Conservation (phyloP, 2,888 invertebrate genomes). For the Synergus laeviventris region DNA sequence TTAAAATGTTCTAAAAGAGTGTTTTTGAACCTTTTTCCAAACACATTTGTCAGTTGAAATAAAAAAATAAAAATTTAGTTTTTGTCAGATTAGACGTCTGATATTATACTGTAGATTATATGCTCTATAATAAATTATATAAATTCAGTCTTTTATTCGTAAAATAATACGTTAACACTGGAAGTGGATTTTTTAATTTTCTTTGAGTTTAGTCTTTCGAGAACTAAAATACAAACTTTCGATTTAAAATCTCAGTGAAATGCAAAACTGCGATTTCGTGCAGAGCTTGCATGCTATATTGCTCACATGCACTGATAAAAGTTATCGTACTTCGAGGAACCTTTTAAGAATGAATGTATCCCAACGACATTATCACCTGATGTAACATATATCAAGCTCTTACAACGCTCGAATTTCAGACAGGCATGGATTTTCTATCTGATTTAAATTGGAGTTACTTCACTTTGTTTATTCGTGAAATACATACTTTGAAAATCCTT, state of each 20-base stretch:
- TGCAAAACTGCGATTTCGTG: slow-evolving; percentile 5
- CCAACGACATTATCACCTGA: slow-evolving; percentile 11
- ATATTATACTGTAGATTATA: too few species aligned
- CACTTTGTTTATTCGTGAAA: slow-evolving; percentile 17
- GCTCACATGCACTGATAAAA: slow-evolving; percentile 23
- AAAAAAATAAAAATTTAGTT: too few species aligned
- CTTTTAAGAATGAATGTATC: slow-evolving; percentile 32
- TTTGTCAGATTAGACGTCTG: too few species aligned
- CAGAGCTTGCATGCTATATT: background rate
- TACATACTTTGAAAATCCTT: slow-evolving; percentile 6
- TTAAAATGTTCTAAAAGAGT: too few species aligned
- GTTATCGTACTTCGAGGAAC: slow-evolving; percentile 31
- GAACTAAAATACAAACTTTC: background rate
- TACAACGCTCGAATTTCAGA: slow-evolving; percentile 28
- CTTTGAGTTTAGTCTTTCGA: background rate
- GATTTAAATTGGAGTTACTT: slow-evolving; percentile 30
- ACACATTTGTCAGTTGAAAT: too few species aligned
- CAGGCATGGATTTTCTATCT: slow-evolving; percentile 20
- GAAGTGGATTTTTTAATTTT: too few species aligned
- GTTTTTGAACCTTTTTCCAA: too few species aligned
- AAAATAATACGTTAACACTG: too few species aligned
- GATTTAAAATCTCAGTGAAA: slow-evolving; percentile 21
- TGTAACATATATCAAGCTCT: slow-evolving; percentile 30
- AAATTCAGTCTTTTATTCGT: too few species aligned
- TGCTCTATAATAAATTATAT: too few species aligned